Percentiles rank a stretch among this genome's conserved stretches.
Conservation (phyloP, 2,888 invertebrate genomes). For the Drosophila koepferae region DNA sequence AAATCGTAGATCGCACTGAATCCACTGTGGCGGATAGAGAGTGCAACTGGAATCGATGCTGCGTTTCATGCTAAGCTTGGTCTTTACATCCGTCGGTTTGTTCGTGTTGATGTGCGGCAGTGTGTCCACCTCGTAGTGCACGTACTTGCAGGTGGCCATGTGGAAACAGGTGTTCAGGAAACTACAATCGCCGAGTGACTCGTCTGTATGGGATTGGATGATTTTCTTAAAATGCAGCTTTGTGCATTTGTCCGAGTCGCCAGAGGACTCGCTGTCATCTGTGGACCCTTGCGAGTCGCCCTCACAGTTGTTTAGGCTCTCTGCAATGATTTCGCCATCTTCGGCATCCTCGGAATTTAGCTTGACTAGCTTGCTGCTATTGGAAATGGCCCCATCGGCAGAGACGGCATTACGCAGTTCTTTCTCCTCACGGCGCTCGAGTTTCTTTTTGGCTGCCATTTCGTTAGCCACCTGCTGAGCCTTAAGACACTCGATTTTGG, state of each 20-base stretch:
- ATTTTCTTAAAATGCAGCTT: slow-evolving; percentile 99
- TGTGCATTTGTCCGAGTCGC: slow-evolving; percentile 88
- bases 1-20: slow-evolving; percentile 96
- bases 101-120: slow-evolving; percentile 83
- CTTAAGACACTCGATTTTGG: slow-evolving; percentile 93
- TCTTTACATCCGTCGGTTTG: slow-evolving; percentile 83
- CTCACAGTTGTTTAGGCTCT: slow-evolving; percentile 67
- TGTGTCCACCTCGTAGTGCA: slow-evolving; percentile 98
- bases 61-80: slow-evolving; percentile 83
- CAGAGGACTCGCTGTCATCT: slow-evolving; percentile 59
- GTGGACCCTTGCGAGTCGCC: slow-evolving; percentile 68
- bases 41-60: slow-evolving; percentile 86
- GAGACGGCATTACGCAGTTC: slow-evolving; percentile 54
- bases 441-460: slow-evolving; percentile 83
- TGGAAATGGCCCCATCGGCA: slow-evolving; percentile 22
- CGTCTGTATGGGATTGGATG: slow-evolving; percentile 97
- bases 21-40: slow-evolving; percentile 96
- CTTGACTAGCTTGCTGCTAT: slow-evolving; percentile 44
- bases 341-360: slow-evolving; percentile 66
- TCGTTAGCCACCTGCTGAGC: slow-evolving; percentile 85
- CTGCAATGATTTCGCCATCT: slow-evolving; percentile 79
- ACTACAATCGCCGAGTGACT: slow-evolving; percentile 97
- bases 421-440: slow-evolving; percentile 65
- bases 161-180: slow-evolving; percentile 99
- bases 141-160: slow-evolving; percentile 99